Evolutionary conservation across 2,888 invertebrate genomes (phyloP), one percentile per base, ranked within the genome.

Genomic region (Nymphalis c-album): DNA sequence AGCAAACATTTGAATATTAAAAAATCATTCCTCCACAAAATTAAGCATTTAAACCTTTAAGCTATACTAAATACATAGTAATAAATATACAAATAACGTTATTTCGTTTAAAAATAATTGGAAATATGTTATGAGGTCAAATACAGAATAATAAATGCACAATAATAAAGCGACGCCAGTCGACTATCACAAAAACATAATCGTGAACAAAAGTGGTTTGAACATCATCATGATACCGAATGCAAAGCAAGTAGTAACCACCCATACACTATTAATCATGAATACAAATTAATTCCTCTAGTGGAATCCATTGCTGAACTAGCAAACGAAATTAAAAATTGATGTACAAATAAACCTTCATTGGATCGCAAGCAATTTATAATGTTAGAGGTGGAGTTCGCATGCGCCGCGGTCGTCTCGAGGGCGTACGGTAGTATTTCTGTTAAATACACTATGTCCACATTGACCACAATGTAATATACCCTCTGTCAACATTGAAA

Each of bases 321-420:
- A n/a, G 22, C 22, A 60, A 48, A 18, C n/a, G 4, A 55, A 60
- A 45, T 46, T 46, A 61, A 69, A 55, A 64, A 55, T 70, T 47
- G 53, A 47, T 59, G 20, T 57, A 31, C n/a, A 74, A 66, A 46
- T 60, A 74, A 76, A 75, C 64, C 75, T 63, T 81, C 78, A 82
- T 79, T 87, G 85, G 78, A 83, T 74, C 57, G 64, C 31, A 69
- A 70, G 68, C 66, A 72, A 48, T 70, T 72, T 68, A 72, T 75
- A 77, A 74, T 70, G 75, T 73, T 79, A 80, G 74, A 68, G 73
- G 69, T 77, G 60, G 70, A 85, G 80, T 85, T 82, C 87, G 88
- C 88, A 88, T 90, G 90, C 89, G 89, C 88, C 82, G 78, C 81
- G 82, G 83, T 82, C 83, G 85, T 85, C 87, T 87, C 88, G 87